phyloP scores from a whole-genome alignment of 2,797 vertebrate species.

The Malacoraja senta region DNA sequence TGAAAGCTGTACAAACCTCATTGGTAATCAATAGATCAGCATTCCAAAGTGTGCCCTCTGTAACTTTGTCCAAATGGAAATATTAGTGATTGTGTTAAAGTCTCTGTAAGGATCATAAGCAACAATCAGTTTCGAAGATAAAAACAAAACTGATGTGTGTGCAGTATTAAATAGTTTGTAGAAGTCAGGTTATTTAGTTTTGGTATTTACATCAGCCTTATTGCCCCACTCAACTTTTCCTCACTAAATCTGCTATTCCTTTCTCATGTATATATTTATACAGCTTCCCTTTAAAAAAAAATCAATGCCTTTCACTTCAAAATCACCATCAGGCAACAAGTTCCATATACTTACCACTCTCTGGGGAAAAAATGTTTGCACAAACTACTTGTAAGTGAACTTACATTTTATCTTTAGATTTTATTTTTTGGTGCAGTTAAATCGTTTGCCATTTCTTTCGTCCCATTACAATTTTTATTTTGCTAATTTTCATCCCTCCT shows the following conservation, averaged over 20 bases:
- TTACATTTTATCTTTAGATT: neutral
- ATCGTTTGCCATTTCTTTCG: neutral
- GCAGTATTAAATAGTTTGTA: too few species aligned
- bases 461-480: neutral
- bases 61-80: neutral
- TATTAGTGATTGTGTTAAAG: neutral
- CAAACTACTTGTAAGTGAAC: neutral
- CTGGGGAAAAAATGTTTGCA: neutral
- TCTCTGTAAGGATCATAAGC: neutral
- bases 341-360: neutral
- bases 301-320: neutral
- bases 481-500: neutral
- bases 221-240: too few species aligned
- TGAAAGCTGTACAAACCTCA: too few species aligned
- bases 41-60: neutral
- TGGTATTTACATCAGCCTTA: too few species aligned
- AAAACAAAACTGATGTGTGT: too few species aligned
- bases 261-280: neutral
- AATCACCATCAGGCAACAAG: too few species aligned
- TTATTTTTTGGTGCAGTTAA: neutral
- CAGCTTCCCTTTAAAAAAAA: neutral
- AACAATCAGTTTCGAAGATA: neutral
- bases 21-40: neutral
- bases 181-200: too few species aligned
- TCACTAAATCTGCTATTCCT: too few species aligned